Conservation (phyloP, 2,797 vertebrate genomes). For the Enteromius afrohamiltoni region DNA sequence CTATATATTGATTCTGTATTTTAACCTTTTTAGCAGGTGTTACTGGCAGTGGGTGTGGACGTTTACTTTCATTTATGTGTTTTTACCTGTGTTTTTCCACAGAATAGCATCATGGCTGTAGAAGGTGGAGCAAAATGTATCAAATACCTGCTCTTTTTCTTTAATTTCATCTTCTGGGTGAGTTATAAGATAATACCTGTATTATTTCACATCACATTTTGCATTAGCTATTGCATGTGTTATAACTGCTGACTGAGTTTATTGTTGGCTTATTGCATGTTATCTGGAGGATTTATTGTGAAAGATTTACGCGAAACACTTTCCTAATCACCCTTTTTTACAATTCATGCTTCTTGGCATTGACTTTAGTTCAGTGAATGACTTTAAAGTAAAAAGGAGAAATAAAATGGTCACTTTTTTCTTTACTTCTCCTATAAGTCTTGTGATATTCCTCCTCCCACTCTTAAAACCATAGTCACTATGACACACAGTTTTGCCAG, state of each 20-base stretch:
- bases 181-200: conserved; percentile 65
- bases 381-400: neutral
- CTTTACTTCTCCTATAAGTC: neutral
- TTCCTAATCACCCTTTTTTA: neutral
- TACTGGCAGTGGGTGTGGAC: neutral
- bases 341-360: neutral
- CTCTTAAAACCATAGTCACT: neutral
- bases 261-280: conserved; percentile 6
- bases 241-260: conserved; percentile 8
- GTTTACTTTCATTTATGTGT: neutral
- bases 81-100: conserved; percentile 30
- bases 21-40: neutral
- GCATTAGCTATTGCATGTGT: neutral
- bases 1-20: neutral
- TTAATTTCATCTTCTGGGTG: conserved; percentile 90
- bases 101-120: conserved; percentile 80
- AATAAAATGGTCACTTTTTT: neutral
- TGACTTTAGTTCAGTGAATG: neutral
- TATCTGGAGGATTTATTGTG: neutral
- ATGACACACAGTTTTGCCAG: neutral
- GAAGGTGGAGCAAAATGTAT: conserved; percentile 87
- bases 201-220: neutral
- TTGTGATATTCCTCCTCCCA: neutral
- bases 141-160: conserved; percentile 85
- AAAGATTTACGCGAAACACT: neutral